Evolutionary conservation across 2,888 invertebrate species (phyloP).

Genomic region (Gerris lacustris): DNA sequence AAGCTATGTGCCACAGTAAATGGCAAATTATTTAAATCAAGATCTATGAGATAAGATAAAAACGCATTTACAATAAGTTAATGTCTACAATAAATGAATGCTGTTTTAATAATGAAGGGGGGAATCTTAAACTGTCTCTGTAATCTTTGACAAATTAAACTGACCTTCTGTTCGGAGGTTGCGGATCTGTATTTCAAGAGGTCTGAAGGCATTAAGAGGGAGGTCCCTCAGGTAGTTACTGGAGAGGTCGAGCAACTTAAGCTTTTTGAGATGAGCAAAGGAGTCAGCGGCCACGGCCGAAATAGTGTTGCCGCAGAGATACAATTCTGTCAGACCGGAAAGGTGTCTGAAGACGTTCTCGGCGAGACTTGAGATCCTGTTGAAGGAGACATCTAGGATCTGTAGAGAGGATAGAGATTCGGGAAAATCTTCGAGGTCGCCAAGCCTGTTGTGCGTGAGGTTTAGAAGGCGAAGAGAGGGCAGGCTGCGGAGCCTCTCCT

Average conservation of each 20-base stretch:
- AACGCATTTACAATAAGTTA: no score
- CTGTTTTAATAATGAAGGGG: not conserved
- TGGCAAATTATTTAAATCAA: no score
- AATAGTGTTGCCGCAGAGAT: constrained; percentile 72
- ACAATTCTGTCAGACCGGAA: constrained; percentile 59
- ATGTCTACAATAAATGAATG: no score
- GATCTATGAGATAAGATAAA: no score
- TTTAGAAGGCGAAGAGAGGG: constrained; percentile 60
- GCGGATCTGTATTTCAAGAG: constrained; percentile 70
- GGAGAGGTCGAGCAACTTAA: constrained; percentile 63
- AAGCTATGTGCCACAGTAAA: no score
- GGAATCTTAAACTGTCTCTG: not conserved
- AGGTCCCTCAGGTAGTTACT: constrained; percentile 71
- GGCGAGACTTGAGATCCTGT: constrained; percentile 63
- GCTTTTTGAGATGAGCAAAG: constrained; percentile 61
- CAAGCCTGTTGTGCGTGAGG: constrained; percentile 71
- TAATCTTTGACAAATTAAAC: not conserved
- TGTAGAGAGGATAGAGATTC: constrained; percentile 62
- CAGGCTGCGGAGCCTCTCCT: constrained; percentile 70
- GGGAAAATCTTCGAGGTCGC: constrained; percentile 69
- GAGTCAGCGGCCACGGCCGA: constrained; percentile 63
- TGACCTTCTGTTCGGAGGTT: constrained; percentile 69
- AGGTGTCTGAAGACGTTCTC: constrained; percentile 64
- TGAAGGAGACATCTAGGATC: constrained; percentile 67
- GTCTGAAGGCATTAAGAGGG: constrained; percentile 61